Evolutionary conservation across 2,797 vertebrate genomes (phyloP).

Genomic region (Acridotheres tristis): DNA sequence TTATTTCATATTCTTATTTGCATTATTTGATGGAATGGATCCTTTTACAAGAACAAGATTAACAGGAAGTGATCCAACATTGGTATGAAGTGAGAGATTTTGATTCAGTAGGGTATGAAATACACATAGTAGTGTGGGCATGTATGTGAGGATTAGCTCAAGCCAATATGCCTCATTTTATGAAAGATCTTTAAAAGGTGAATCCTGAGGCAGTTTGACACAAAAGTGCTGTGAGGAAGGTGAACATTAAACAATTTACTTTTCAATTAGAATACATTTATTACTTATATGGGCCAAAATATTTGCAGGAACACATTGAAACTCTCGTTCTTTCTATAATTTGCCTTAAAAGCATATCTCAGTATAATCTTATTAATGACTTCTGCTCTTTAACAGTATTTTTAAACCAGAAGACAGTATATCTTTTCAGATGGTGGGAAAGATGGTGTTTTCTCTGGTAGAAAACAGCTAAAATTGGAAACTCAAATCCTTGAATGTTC

Average conservation of each 20-base stretch:
- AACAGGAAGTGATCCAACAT: not conserved
- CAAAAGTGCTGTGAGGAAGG: slow-evolving; percentile 53
- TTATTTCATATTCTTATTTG: not conserved
- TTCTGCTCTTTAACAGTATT: not conserved
- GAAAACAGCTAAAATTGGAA: not conserved
- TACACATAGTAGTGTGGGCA: not conserved
- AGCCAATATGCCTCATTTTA: not conserved
- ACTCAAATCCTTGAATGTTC: not conserved
- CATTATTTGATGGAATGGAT: not conserved
- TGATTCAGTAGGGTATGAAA: not conserved
- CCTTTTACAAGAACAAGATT: not conserved
- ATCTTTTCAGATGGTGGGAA: not conserved
- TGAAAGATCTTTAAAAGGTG: slow-evolving; percentile 42
- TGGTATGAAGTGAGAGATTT: not conserved
- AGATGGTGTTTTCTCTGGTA: not conserved
- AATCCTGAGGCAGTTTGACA: slow-evolving; percentile 34
- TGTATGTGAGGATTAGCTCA: not conserved
- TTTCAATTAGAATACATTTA: slow-evolving; percentile 50
- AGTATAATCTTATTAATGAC: not conserved
- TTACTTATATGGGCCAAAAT: slow-evolving; percentile 32
- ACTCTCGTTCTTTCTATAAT: not conserved
- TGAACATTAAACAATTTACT: slow-evolving; percentile 9
- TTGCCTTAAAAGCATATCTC: not conserved
- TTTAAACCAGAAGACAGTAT: not conserved
- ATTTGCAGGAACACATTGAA: slow-evolving; percentile 37